These are phyloP conservation scores for Acanthurus leucopareius DNA, from an alignment of 2,797 vertebrate genomes.

Conservation along the genomic window DNA sequence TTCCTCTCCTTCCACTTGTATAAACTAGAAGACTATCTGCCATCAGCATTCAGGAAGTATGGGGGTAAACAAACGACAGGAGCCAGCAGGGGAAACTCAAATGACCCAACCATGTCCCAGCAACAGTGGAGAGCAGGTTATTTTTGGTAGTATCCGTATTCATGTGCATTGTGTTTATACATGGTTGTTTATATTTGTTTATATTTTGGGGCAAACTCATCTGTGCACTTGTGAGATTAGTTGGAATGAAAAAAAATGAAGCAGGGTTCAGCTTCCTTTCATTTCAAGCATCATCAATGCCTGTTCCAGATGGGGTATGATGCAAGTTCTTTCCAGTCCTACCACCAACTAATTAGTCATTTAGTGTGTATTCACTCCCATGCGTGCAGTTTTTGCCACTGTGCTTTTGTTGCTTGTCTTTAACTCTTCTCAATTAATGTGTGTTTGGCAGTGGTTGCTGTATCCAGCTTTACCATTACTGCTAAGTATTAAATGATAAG, in stretches of 20 bases:
- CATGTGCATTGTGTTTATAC: constrained; percentile 28
- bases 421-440: background rate
- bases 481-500: constrained; percentile 1
- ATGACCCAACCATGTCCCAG: constrained; percentile 64
- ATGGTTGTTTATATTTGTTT: constrained; percentile 51
- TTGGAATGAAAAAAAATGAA: constrained; percentile 23
- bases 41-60: constrained; percentile 83
- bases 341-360: constrained; percentile 35
- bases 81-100: constrained; percentile 65
- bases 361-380: constrained; percentile 15
- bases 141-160: constrained; percentile 49
- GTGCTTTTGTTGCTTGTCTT: constrained; percentile 4
- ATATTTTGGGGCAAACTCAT: constrained; percentile 12
- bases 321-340: constrained; percentile 33
- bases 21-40: constrained; percentile 76
- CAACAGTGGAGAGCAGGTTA: constrained; percentile 55
- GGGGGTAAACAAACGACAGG: constrained; percentile 74
- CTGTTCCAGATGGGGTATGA: constrained; percentile 28
- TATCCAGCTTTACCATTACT: constrained; percentile 6
- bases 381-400: background rate
- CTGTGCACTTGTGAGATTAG: constrained; percentile 36
- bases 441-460: background rate
- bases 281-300: constrained; percentile 11
- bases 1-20: constrained; percentile 63
- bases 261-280: constrained; percentile 21